A percentile compares a stretch with the other conserved stretches of the same genome.
Evolutionary conservation across 2,113 vertebrate genomes (phyloP).

Genomic region (Phycodurus eques): DNA sequence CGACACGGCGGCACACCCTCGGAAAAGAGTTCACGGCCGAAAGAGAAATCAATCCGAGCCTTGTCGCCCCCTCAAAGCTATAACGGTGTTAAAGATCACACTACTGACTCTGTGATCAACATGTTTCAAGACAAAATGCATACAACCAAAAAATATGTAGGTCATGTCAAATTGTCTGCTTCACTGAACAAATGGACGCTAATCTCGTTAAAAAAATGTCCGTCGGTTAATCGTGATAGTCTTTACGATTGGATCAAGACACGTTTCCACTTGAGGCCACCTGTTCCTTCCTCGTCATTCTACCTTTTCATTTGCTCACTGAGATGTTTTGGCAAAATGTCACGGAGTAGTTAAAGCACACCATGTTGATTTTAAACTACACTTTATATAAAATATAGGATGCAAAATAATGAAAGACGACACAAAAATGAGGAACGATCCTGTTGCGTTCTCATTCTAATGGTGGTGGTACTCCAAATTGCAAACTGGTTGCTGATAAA

Average conservation of each 20-base stretch:
- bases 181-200: neutral
- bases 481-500: neutral
- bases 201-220: neutral
- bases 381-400: neutral
- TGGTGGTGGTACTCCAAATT: neutral
- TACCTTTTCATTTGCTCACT: slow-evolving; percentile 27
- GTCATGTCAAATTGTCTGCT: slow-evolving; percentile 1
- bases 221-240: neutral
- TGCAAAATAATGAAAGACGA: neutral
- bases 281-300: slow-evolving; percentile 18
- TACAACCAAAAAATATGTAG: neutral
- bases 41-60: slow-evolving; percentile 28
- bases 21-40: slow-evolving; percentile 3
- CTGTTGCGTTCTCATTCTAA: neutral
- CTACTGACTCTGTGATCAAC: neutral
- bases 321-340: slow-evolving; percentile 17
- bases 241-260: slow-evolving; percentile 10
- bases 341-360: neutral
- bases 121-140: neutral
- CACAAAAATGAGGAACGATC: neutral
- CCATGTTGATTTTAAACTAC: neutral
- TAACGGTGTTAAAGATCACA: neutral
- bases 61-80: slow-evolving; percentile 7
- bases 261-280: neutral
- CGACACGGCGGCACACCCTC: slow-evolving; percentile 7